These are phyloP conservation scores for Triplophysa rosa DNA, from an alignment of 2,113 vertebrate genomes.

Conservation along the genomic window DNA sequence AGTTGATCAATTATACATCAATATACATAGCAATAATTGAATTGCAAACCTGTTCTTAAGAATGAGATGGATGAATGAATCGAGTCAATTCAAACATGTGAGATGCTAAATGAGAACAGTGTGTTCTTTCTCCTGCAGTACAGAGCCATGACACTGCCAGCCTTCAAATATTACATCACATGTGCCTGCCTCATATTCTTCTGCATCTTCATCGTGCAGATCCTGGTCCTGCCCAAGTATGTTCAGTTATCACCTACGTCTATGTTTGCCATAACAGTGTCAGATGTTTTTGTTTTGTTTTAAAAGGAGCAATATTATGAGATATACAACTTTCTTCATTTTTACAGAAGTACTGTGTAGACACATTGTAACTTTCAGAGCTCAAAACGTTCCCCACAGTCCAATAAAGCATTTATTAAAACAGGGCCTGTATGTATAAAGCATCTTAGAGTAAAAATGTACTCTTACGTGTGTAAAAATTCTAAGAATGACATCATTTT, in stretches of 20 bases:
- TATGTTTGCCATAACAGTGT: no score
- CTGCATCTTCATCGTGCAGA: slow-evolving; percentile 96
- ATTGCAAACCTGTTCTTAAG: not conserved
- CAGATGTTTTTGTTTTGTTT: no score
- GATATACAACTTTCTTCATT: no score
- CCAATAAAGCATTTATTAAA: no score
- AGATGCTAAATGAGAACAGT: slow-evolving; percentile 12
- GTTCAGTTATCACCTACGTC: slow-evolving; percentile 60
- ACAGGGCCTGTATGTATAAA: no score
- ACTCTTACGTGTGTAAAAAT: no score
- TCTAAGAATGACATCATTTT: no score
- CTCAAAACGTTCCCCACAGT: no score
- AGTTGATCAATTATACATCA: not conserved
- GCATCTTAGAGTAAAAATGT: no score
- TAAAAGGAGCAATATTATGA: no score
- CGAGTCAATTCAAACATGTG: slow-evolving; percentile 14
- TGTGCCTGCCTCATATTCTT: slow-evolving; percentile 95
- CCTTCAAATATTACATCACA: slow-evolving; percentile 96
- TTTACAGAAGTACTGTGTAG: no score
- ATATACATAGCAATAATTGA: not conserved
- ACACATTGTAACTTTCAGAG: no score
- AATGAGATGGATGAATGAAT: not conserved
- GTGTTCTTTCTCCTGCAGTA: slow-evolving; percentile 75
- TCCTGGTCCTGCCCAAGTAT: slow-evolving; percentile 94
- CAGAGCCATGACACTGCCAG: slow-evolving; percentile 91